Conservation (phyloP, 2,888 invertebrate genomes). For the Trichacis sp. region DNA sequence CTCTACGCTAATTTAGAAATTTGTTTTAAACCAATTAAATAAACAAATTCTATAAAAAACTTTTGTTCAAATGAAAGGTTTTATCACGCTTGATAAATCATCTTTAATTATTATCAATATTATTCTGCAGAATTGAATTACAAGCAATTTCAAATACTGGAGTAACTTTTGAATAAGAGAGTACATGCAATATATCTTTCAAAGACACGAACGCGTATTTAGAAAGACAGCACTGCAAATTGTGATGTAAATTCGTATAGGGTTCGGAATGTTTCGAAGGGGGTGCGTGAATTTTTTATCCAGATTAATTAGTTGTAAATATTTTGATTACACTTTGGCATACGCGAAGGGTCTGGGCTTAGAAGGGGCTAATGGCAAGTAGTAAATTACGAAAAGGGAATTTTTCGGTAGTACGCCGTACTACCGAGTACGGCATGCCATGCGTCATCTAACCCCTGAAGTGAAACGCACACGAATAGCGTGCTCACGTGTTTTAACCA, state of each 20-base stretch:
- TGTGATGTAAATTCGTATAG: background rate
- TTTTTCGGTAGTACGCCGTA: slow-evolving; percentile 4
- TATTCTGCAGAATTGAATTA: too few species aligned
- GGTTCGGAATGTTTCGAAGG: background rate
- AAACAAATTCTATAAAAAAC: too few species aligned
- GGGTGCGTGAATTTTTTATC: background rate
- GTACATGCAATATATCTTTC: background rate
- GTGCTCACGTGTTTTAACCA: slow-evolving; percentile 42
- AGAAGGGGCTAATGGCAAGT: background rate
- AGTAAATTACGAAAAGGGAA: slow-evolving; percentile 14
- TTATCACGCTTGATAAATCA: too few species aligned
- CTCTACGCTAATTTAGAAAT: too few species aligned
- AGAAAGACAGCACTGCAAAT: too few species aligned
- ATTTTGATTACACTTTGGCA: background rate
- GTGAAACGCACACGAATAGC: slow-evolving; percentile 32
- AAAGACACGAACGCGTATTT: too few species aligned
- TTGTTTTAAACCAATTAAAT: too few species aligned
- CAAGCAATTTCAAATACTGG: too few species aligned
- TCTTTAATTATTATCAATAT: too few species aligned
- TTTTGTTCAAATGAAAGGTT: too few species aligned
- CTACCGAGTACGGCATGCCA: slow-evolving; percentile 20
- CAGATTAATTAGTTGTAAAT: slow-evolving; percentile 1
- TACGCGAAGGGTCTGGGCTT: background rate
- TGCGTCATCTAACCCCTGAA: slow-evolving; percentile 40
- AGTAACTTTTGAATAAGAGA: background rate